phyloP scores from a whole-genome alignment of 2,888 invertebrate species.

The Doris montereyensis region DNA sequence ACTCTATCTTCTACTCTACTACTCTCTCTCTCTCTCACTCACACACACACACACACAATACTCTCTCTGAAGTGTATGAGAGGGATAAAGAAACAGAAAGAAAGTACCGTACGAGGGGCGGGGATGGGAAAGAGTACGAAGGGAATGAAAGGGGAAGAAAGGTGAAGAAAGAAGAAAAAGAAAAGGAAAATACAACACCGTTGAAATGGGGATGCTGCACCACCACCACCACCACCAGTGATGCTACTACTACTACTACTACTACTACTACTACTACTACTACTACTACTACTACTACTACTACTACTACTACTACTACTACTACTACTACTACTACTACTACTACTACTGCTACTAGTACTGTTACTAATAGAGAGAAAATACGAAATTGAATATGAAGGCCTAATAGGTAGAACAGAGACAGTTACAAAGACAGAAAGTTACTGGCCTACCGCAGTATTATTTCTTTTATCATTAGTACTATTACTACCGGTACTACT shows the following conservation, averaged over 20 bases:
- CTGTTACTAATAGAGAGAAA: not conserved
- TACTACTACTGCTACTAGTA: constrained; percentile 3
- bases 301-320: constrained; percentile 24
- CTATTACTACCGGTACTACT: no score
- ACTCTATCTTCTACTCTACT: no score
- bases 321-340: constrained; percentile 27
- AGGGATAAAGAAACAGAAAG: constrained; percentile 8
- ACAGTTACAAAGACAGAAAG: no score
- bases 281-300: constrained; percentile 26
- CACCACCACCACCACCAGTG: not conserved
- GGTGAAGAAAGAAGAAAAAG: not conserved
- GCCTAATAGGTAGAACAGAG: no score
- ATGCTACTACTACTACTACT: constrained; percentile 4
- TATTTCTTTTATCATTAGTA: no score
- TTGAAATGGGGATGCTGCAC: not conserved
- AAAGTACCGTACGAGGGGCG: not conserved
- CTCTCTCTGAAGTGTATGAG: no score
- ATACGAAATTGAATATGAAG: no score
- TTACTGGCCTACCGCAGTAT: no score
- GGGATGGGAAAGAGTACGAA: not conserved
- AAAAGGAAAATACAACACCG: not conserved
- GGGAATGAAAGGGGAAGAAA: not conserved
- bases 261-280: constrained; percentile 5
- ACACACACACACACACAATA: no score
- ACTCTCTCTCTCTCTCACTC: no score